Base-by-base conservation (phyloP, 2,797 vertebrate genomes). In the Picus viridis region DNA sequence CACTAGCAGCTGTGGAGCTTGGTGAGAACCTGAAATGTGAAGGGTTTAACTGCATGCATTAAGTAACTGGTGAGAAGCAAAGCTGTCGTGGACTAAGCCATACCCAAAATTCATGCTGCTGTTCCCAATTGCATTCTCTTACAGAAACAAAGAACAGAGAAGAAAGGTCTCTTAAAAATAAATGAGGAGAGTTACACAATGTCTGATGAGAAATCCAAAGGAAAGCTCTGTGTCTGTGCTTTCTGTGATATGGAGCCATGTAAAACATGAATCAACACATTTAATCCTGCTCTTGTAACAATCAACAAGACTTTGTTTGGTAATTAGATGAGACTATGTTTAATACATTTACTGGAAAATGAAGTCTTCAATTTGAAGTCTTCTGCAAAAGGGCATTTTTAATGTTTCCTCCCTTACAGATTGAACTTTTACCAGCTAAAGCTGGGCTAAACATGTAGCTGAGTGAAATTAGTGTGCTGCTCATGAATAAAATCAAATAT, bases 1-100 rank as follows among this genome's bases (percentile, higher is more conserved):
- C 34, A 24, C 26, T 36, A 24, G 18, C 4, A 32, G 49, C 39
- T 26, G 9, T 24, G 54, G 14, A 61, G 3, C 24, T 59, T 1
- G 19, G 45, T 26, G n/a, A 22, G 23, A 72, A 29, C 36, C 53
- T 45, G 26, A 53, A 49, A 54, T 18, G 26, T 17, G 39, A 68
- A 47, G 49, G 17, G 17, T 64, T 87, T 73, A 51, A 45, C 22
- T 24, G 30, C 30, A 51, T 16, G 19, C 34, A 59, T 43, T 45
- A 73, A 47, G 29, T 56, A 71, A 59, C 39, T 7, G 6, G 53
- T 71, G 30, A 43, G 36, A 70, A 34, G 43, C 15, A 54, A 62
- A 39, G 59, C 17, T 75, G 53, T 22, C 78, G 18, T 2, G 43
- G 34, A 74, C 24, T 0, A 0, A 64, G 68, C 1, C 0, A 24